Evolutionary conservation across 2,888 invertebrate species (phyloP).

Genomic region (Chloroclysta siterata): DNA sequence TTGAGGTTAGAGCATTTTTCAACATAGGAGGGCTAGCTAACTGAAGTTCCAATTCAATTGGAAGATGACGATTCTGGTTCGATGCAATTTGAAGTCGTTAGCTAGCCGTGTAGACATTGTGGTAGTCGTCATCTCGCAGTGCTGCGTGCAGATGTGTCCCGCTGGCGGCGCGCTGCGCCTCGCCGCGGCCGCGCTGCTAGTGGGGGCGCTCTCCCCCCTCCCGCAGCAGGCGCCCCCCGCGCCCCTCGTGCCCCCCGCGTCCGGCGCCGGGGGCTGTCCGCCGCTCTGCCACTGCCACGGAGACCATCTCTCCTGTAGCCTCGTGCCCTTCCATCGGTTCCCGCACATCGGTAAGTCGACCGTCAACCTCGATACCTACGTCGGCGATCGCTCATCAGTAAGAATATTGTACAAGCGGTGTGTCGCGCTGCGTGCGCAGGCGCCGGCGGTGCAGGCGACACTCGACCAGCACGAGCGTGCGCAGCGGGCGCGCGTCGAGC

Average conservation of each 20-base stretch:
- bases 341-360: slow-evolving; percentile 56
- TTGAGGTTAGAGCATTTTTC: too few species aligned
- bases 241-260: too few species aligned
- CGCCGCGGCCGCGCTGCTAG: slow-evolving; percentile 26
- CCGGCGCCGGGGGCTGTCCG: slow-evolving; percentile 51
- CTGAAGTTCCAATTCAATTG: too few species aligned
- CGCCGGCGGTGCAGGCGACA: slow-evolving; percentile 87
- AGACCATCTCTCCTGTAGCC: slow-evolving; percentile 65
- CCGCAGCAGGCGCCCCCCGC: slow-evolving; percentile 31
- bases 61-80: too few species aligned
- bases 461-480: slow-evolving; percentile 91
- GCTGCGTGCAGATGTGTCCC: background rate
- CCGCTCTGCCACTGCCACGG: slow-evolving; percentile 61
- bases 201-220: slow-evolving; percentile 26
- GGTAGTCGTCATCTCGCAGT: too few species aligned
- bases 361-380: too few species aligned
- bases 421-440: slow-evolving; percentile 89
- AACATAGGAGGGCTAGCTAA: too few species aligned
- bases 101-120: too few species aligned
- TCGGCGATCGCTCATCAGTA: too few species aligned
- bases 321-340: slow-evolving; percentile 65
- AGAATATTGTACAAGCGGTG: too few species aligned
- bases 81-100: too few species aligned
- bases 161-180: slow-evolving; percentile 29
- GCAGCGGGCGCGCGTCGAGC: slow-evolving; percentile 88